A percentile compares a stretch with the other conserved stretches of the same genome.
phyloP scores from a whole-genome alignment of 2,797 vertebrate species.

The Cuniculus paca region DNA sequence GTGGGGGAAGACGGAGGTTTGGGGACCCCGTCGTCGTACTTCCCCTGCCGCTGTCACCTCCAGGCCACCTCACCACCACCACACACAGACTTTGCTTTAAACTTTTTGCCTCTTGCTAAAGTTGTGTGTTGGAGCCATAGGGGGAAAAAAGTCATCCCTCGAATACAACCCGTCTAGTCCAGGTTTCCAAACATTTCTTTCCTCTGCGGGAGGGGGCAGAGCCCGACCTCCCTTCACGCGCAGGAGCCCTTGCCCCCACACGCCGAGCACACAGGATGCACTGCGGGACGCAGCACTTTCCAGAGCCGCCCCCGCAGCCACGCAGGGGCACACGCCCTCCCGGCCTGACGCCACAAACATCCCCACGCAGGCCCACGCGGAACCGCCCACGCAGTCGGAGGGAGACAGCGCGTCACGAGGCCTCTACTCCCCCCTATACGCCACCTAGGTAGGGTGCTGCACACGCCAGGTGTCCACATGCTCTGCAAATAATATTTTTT shows the following conservation, averaged over 20 bases:
- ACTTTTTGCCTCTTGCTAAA: slow-evolving; percentile 63
- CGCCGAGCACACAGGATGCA: slow-evolving; percentile 70
- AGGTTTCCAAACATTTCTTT: slow-evolving; percentile 48
- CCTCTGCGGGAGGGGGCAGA: not conserved
- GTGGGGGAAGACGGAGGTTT: slow-evolving; percentile 63
- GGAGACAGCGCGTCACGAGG: not conserved
- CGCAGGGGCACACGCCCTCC: slow-evolving; percentile 74
- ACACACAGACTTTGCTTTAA: slow-evolving; percentile 52
- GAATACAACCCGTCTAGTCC: not conserved
- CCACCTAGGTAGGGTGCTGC: not conserved
- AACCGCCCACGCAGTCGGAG: slow-evolving; percentile 48
- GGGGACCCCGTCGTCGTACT: slow-evolving; percentile 37
- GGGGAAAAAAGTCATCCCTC: slow-evolving; percentile 20
- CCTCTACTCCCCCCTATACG: slow-evolving; percentile 14
- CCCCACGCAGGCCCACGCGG: slow-evolving; percentile 20
- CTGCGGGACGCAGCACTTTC: slow-evolving; percentile 67
- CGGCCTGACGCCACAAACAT: slow-evolving; percentile 74
- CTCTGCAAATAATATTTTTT: slow-evolving; percentile 43
- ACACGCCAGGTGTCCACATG: slow-evolving; percentile 34
- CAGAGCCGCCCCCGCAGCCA: slow-evolving; percentile 75
- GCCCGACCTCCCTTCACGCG: not conserved
- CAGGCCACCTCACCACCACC: slow-evolving; percentile 9
- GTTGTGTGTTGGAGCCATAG: slow-evolving; percentile 11
- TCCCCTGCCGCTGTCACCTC: slow-evolving; percentile 62
- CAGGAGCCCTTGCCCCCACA: slow-evolving; percentile 17